Base-by-base conservation (phyloP, 2,113 vertebrate genomes). In the Formicarius rufipectus region DNA sequence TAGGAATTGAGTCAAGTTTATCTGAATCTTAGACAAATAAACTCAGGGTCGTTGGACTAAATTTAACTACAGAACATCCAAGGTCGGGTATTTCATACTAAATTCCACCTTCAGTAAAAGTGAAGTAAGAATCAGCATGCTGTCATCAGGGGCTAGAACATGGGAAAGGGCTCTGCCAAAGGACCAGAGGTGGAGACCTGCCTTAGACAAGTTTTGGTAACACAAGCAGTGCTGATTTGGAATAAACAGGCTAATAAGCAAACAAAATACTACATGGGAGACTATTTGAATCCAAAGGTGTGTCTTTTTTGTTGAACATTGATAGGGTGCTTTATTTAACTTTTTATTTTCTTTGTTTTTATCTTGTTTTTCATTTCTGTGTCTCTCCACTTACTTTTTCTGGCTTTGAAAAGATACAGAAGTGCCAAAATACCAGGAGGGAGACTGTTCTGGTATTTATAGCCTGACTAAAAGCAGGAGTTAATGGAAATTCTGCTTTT, bases 391-490 rank as follows among this genome's bases (percentile, higher is more conserved):
- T 96, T 92, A 96, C 92, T 95, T 96, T 96, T 93, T 95, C 96
- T 97, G 96, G 96, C 95, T 87, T 94, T 86, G 76, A 96, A 92
- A 96, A 90, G 64, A 55, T 73, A 87, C 83, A 68, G 53, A 94
- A 90, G 83, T 95, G 96, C 96, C 96, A 97, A 97, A 97, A 97
- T 96, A 96, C 90, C 93, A 92, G 76, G 58, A 96, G 76, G 30
- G 86, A 96, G 90, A 92, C 92, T 95, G 95, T 89, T 96, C 73
- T 95, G 93, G 92, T 96, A 97, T 96, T 97, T 97, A 96, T 90
- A 93, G 90, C 73, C 76, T 82, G 66, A 93, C 90, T 94, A 90
- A 93, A 95, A 96, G 77, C 72, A 95, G 92, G 88, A 95, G 90
- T 96, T 97, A 96, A 97, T 96, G 88, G 96, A 97, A 95, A 97